Conservation (phyloP, 2,797 vertebrate species). For the Eulemur coronatus region DNA sequence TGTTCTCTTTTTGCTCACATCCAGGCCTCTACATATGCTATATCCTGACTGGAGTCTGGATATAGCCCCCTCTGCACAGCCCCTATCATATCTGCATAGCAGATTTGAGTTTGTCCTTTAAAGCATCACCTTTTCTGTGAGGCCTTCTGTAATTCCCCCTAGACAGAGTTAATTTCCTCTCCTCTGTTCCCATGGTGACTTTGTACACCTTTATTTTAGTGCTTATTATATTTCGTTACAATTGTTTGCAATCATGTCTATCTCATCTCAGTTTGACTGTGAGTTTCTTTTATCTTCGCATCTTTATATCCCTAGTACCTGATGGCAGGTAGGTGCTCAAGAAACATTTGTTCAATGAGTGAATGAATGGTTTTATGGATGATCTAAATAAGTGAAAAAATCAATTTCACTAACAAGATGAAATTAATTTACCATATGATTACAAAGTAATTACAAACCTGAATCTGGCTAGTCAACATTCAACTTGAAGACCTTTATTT, state of each 20-base stretch:
- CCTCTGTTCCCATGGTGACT: background rate
- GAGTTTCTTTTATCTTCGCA: background rate
- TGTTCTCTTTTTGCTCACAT: background rate
- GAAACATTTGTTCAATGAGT: background rate
- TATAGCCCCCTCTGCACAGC: background rate
- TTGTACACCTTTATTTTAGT: background rate
- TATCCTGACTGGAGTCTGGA: background rate
- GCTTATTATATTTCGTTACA: background rate
- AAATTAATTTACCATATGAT: slow-evolving; percentile 36
- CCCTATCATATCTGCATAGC: background rate
- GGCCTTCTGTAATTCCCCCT: background rate
- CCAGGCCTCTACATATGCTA: background rate
- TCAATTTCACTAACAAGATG: slow-evolving; percentile 9
- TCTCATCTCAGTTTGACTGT: background rate
- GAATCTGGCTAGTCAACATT: background rate
- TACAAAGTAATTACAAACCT: slow-evolving; percentile 18
- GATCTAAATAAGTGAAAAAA: background rate
- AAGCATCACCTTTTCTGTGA: background rate
- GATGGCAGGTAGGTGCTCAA: background rate
- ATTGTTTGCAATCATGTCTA: background rate
- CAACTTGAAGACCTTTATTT: background rate
- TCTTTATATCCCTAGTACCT: background rate
- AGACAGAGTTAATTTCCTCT: background rate
- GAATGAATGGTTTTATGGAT: background rate
- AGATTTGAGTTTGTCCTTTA: background rate